Base-by-base conservation (phyloP, 2,113 vertebrate genomes). In the Danio rerio region DNA sequence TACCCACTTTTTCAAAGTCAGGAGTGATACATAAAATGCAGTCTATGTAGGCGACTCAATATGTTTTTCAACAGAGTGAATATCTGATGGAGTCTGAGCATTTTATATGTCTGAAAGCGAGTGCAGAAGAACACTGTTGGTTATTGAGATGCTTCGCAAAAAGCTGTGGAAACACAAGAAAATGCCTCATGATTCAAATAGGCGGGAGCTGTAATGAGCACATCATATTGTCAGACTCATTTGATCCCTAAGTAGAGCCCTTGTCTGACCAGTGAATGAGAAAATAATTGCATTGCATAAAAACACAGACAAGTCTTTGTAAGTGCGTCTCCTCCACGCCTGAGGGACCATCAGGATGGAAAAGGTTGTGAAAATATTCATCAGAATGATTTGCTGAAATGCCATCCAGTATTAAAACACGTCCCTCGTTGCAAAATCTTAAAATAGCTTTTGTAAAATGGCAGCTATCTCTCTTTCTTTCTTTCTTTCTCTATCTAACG, bases 301-400 rank as follows among this genome's bases (percentile, higher is more conserved):
- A 69, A 81, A 55, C 18, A 15, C 9, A 13, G 55, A 83, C 84
- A 87, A 78, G 72, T 63, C 43, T 82, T n/a, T 21, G 71, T 86
- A 83, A 89, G 82, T 83, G 80, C 53, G 43, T 75, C 50, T 20
- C 68, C 40, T 80, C 83, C 70, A 65, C 74, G 68, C 84, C 79
- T 75, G 15, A 68, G 78, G 77, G 71, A 74, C 42, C 73, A 31
- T 52, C 49, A 65, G 20, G 82, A 81, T 81, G 77, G 74, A 62
- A 63, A 78, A 83, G 61, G 21, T 18, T 79, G 78, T 74, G 81
- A 84, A 86, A 78, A 84, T 83, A 89, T 89, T 83, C 72, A 87
- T 84, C 82, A 87, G 82, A 83, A 65, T 84, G 84, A 88, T 87
- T 82, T 82, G 58, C 83, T 66, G 69, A 90, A 89, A 87, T 81